Evolutionary conservation across 37 sponge, comb jelly and placozoan species (phyloP).

Genomic region (Spongia lamella): DNA sequence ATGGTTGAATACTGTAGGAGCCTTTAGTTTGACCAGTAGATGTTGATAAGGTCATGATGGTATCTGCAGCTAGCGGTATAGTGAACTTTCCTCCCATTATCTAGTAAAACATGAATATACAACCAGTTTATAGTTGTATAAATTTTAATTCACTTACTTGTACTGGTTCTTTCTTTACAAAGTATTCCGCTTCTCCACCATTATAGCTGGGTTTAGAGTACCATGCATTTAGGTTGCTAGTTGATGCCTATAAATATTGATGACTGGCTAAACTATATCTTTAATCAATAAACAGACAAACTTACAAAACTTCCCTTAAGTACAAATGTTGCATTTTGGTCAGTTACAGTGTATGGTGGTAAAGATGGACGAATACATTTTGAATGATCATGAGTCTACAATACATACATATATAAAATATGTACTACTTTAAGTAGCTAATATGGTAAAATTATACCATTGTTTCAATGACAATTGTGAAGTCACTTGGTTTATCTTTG

Average conservation of each 20-base stretch:
- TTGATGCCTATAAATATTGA: slow-evolving; percentile 14
- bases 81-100: slow-evolving; percentile 34
- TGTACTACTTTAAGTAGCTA: no score
- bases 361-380: slow-evolving; percentile 68
- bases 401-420: neutral
- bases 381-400: slow-evolving; percentile 71
- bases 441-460: slow-evolving; percentile 40
- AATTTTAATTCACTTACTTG: slow-evolving; percentile 21
- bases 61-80: slow-evolving; percentile 39
- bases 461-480: slow-evolving; percentile 77
- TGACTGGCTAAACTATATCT: neutral
- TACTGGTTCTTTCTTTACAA: slow-evolving; percentile 15
- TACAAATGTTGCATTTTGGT: slow-evolving; percentile 50
- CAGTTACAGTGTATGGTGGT: slow-evolving; percentile 36
- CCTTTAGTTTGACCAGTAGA: slow-evolving; percentile 54
- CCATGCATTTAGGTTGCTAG: slow-evolving; percentile 30
- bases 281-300: neutral
- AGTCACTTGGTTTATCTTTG: slow-evolving; percentile 39
- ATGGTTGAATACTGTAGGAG: slow-evolving; percentile 34
- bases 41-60: slow-evolving; percentile 57
- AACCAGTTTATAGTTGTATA: neutral
- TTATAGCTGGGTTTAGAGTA: neutral
- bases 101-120: slow-evolving; percentile 14
- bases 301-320: slow-evolving; percentile 59
- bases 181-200: slow-evolving; percentile 18